Evolutionary conservation across 2,888 invertebrate genomes (phyloP).

Genomic region (Leuctra nigra): DNA sequence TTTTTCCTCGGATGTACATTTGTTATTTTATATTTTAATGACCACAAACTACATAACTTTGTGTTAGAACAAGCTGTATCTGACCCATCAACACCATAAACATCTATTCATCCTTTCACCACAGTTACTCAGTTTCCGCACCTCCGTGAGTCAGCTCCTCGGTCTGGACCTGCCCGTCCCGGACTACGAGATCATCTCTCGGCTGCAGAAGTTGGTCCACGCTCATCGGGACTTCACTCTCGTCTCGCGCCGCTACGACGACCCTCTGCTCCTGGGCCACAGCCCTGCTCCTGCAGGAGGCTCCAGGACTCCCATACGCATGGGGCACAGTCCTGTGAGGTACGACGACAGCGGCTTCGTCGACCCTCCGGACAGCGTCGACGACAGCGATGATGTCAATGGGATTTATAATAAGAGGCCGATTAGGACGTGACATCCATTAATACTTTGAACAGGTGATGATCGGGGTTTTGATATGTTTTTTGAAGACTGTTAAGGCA

Average conservation of each 20-base stretch:
- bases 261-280: conserved; percentile 39
- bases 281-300: conserved; percentile 37
- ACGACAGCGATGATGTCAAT: conserved; percentile 54
- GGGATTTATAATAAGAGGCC: conserved; percentile 56
- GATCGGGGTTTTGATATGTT: no score
- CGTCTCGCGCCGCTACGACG: conserved; percentile 68
- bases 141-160: conserved; percentile 64
- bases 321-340: conserved; percentile 47
- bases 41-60: background rate
- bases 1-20: no score
- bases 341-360: conserved; percentile 69
- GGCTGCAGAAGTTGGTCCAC: conserved; percentile 75
- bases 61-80: no score
- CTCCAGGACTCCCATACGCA: conserved; percentile 46
- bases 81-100: no score
- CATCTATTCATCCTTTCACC: conserved; percentile 21
- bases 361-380: conserved; percentile 54
- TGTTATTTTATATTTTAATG: background rate
- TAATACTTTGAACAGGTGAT: no score
- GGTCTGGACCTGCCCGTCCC: conserved; percentile 65
- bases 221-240: conserved; percentile 83
- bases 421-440: conserved; percentile 34
- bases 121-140: conserved; percentile 64
- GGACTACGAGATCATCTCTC: conserved; percentile 68
- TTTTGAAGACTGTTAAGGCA: no score